Evolutionary conservation across 1,140 invertebrate genomes (phyloP), one percentile per base, ranked within the genome.

Genomic region (Ips nitidus): DNA sequence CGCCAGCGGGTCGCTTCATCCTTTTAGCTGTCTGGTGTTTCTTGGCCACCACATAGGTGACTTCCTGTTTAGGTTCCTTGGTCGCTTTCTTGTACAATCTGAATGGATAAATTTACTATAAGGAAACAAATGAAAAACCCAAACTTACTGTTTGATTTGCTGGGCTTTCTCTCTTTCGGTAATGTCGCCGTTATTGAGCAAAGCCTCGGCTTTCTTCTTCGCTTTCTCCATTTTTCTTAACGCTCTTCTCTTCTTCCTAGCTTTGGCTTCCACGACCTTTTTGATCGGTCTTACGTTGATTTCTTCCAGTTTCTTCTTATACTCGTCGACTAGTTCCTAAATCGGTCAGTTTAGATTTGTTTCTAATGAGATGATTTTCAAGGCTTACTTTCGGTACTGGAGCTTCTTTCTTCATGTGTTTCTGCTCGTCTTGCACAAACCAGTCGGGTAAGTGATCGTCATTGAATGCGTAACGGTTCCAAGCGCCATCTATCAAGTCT

Each of bases 221-320:
- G 95, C 96, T 76, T 92, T 95, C 74, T 98, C 94, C 79, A 99
- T 81, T 79, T 91, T 91, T 71, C 89, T 91, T 57, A 92, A 80
- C 52, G 92, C 89, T 71, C 94, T 89, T 78, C 90, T 91, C 88
- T 98, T 98, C 85, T 99, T 99, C 55, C 98, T 88, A 0, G 95
- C 94, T 81, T 98, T 99, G 0, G 98, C 98, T 84, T 99, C 96
- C 72, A 97, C 89, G 0, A 99, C 93, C 85, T 99, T 99, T 81
- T 99, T 99, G 55, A 99, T 97, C 8, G 98, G 95, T 61, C 94
- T 84, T 0, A 90, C 91, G 82, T 99, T 96, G 3, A 99, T 88
- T 72, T 97, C 95, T 82, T 93, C 89, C 37, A 94, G 79, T 73
- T 86, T 85, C 67, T 90, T 90, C 66, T 88, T 86, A 74, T 93